Conservation (phyloP, 2,888 invertebrate species). For the Xestia rhomboidea region DNA sequence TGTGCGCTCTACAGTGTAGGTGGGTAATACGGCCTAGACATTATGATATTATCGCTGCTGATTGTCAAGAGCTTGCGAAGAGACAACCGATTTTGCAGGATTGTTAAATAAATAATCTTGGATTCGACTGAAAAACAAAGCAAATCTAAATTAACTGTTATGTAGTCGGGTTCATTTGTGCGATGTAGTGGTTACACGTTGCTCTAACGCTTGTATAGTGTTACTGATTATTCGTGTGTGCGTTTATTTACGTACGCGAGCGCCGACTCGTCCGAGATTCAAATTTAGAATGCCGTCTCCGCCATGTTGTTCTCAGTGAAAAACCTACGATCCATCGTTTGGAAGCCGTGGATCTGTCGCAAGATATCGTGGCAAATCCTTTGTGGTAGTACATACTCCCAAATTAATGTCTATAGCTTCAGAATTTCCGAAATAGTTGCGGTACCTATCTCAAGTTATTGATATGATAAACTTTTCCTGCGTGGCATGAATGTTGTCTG, state of each 20-base stretch:
- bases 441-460: neutral
- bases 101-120: constrained; percentile 30
- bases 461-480: neutral
- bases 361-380: constrained; percentile 65
- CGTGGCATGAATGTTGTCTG: neutral
- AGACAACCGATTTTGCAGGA: constrained; percentile 31
- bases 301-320: constrained; percentile 90
- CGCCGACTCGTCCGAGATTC: constrained; percentile 91
- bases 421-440: neutral
- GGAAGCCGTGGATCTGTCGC: constrained; percentile 82
- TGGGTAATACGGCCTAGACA: constrained; percentile 72
- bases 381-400: constrained; percentile 24
- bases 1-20: constrained; percentile 72
- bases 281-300: constrained; percentile 90
- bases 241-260: constrained; percentile 91
- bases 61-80: constrained; percentile 66
- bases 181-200: constrained; percentile 78
- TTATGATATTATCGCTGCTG: constrained; percentile 70
- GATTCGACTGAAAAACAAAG: constrained; percentile 56
- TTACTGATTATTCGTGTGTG: constrained; percentile 90
- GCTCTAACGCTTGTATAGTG: constrained; percentile 86
- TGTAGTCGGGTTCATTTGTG: constrained; percentile 69
- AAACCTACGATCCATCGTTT: constrained; percentile 88
- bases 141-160: constrained; percentile 69
- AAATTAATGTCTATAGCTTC: neutral